Evolutionary conservation across 1,140 invertebrate genomes (phyloP).

Genomic region (Paracyclopina nana): DNA sequence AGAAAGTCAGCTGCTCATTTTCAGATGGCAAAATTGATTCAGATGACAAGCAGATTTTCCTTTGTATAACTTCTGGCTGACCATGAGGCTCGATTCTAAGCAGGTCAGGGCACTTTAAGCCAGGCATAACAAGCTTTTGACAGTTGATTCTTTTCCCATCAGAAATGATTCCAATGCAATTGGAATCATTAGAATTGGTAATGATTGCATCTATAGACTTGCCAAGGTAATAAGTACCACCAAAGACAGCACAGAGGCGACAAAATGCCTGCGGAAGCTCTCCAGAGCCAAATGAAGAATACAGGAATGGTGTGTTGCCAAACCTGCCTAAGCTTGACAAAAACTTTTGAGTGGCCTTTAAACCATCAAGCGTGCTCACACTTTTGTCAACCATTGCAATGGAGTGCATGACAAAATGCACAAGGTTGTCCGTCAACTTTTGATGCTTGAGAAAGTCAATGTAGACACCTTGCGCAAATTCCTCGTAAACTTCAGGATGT

Average conservation of each 20-base stretch:
- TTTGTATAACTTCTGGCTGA: no score
- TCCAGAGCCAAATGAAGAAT: conserved; percentile 89
- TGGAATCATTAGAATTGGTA: conserved; percentile 13
- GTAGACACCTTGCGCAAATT: conserved; percentile 56
- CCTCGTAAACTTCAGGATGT: conserved; percentile 29
- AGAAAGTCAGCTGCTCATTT: conserved; percentile 52
- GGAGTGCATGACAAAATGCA: conserved; percentile 72
- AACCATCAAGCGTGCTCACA: conserved; percentile 51
- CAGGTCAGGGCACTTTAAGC: conserved; percentile 35
- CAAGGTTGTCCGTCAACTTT: conserved; percentile 62
- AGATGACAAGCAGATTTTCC: conserved; percentile 26
- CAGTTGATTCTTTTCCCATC: conserved; percentile 38
- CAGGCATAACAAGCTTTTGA: conserved; percentile 38
- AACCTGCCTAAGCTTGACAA: conserved; percentile 45
- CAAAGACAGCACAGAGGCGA: conserved; percentile 85
- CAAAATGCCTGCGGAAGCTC: conserved; percentile 88
- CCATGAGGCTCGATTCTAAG: background rate
- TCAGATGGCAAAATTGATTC: conserved; percentile 47
- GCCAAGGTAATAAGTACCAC: conserved; percentile 76
- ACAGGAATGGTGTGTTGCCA: conserved; percentile 88
- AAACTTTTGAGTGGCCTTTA: conserved; percentile 66
- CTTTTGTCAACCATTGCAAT: conserved; percentile 63
- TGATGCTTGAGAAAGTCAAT: conserved; percentile 58
- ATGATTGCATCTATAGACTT: conserved; percentile 29
- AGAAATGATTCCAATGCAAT: conserved; percentile 36